Evolutionary conservation across 2,888 invertebrate species (phyloP).

Genomic region (Syrista parreyssii): DNA sequence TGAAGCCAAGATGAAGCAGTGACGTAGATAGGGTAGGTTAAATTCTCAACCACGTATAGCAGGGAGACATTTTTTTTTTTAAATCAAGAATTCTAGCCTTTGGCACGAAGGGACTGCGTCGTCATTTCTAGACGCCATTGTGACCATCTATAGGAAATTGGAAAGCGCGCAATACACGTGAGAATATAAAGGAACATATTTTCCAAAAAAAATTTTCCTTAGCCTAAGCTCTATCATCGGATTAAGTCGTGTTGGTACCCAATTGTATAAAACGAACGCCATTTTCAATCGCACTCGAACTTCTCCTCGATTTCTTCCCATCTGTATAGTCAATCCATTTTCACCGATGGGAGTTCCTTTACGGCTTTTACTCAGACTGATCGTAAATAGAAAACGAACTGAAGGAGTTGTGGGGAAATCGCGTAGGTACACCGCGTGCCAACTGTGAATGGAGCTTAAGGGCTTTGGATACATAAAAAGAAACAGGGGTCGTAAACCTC

Average conservation of each 20-base stretch:
- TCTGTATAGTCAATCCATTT: not conserved
- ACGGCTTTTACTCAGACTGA: not conserved
- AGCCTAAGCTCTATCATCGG: not conserved
- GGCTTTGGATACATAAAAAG: not conserved
- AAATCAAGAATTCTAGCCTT: not conserved
- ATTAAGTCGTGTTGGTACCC: not conserved
- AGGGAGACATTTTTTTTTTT: not conserved
- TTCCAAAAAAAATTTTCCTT: not conserved
- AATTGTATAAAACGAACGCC: conserved; percentile 25
- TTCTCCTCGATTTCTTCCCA: conserved; percentile 8
- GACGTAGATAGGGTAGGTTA: not conserved
- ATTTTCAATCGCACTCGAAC: conserved; percentile 48
- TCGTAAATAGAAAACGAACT: not conserved
- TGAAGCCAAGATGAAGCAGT: not conserved
- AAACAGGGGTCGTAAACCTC: not conserved
- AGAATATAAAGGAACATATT: not conserved
- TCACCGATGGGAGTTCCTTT: not conserved
- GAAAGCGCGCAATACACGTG: not conserved
- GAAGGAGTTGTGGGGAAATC: not conserved
- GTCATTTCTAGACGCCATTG: not conserved
- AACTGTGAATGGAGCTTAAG: not conserved
- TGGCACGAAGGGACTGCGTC: not conserved
- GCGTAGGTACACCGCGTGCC: not conserved
- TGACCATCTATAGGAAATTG: not conserved
- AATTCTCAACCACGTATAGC: not conserved